phyloP scores from a whole-genome alignment of 2,888 invertebrate species.

The Amphipyra berbera region DNA sequence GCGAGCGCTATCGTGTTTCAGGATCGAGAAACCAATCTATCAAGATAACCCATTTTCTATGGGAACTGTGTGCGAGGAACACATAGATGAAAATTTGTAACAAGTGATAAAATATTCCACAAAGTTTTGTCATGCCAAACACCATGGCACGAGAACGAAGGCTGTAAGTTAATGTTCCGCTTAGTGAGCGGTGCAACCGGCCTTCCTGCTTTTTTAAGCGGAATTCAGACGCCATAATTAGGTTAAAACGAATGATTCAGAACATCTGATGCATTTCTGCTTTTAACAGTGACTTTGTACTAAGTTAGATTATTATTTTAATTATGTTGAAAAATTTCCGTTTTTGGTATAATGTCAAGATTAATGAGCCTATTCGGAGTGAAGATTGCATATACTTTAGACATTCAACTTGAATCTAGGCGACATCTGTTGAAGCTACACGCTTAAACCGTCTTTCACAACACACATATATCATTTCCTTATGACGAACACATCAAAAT shows the following conservation, averaged over 20 bases:
- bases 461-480: conserved; percentile 32
- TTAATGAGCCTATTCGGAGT: conserved; percentile 24
- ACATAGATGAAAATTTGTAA: conserved; percentile 57
- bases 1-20: conserved; percentile 66
- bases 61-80: conserved; percentile 76
- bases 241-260: neutral
- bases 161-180: conserved; percentile 3
- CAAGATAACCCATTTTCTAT: conserved; percentile 87
- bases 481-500: conserved; percentile 6
- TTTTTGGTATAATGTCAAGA: conserved; percentile 42
- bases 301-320: neutral
- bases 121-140: conserved; percentile 37
- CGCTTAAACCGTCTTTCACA: conserved; percentile 10
- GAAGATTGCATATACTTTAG: conserved; percentile 13
- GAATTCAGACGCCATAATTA: conserved; percentile 4
- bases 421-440: conserved; percentile 9
- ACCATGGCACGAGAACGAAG: conserved; percentile 3
- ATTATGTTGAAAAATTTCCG: conserved; percentile 11
- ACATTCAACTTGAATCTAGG: conserved; percentile 33
- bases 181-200: conserved; percentile 10
- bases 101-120: conserved; percentile 64
- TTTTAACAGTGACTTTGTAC: neutral
- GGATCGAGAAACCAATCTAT: conserved; percentile 76
- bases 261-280: neutral
- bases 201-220: conserved; percentile 34